Percentiles rank a stretch among this genome's conserved stretches.
These are phyloP conservation scores for Cepaea nemoralis DNA, from an alignment of 1,140 invertebrate genomes.

Conservation along the genomic window DNA sequence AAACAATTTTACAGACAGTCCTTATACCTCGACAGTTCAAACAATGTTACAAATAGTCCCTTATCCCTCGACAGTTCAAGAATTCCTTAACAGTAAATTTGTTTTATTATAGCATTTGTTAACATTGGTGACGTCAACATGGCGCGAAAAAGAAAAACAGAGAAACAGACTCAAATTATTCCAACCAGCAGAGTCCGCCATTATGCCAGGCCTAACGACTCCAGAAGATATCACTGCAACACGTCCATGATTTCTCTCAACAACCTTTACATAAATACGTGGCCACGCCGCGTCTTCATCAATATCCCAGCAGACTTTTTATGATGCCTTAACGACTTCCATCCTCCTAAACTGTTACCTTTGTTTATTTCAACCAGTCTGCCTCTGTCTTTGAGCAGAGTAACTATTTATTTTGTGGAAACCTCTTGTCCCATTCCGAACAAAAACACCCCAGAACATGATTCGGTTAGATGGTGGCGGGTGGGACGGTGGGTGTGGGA, in stretches of 20 bases:
- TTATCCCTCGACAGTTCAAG: no score
- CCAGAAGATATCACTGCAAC: neutral
- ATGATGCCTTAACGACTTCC: conserved; percentile 15
- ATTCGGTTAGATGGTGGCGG: neutral
- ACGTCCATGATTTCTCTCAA: neutral
- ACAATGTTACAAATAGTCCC: no score
- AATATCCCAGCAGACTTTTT: conserved; percentile 10
- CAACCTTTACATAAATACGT: neutral
- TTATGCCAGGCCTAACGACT: neutral
- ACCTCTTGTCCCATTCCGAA: neutral
- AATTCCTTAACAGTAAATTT: no score
- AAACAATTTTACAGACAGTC: no score
- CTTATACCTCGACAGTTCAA: no score
- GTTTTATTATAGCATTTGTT: no score
- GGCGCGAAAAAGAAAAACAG: neutral
- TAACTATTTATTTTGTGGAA: conserved; percentile 30
- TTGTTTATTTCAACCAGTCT: conserved; percentile 15
- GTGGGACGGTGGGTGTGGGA: neutral
- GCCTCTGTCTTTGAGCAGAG: conserved; percentile 17
- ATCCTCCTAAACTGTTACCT: neutral
- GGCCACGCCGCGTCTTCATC: neutral
- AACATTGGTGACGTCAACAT: neutral
- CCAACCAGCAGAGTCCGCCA: neutral
- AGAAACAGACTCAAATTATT: neutral
- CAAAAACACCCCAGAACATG: neutral